A percentile compares a stretch with the other conserved stretches of the same genome.
Conservation (phyloP, 2,888 invertebrate genomes). For the Drosophila infuscata region DNA sequence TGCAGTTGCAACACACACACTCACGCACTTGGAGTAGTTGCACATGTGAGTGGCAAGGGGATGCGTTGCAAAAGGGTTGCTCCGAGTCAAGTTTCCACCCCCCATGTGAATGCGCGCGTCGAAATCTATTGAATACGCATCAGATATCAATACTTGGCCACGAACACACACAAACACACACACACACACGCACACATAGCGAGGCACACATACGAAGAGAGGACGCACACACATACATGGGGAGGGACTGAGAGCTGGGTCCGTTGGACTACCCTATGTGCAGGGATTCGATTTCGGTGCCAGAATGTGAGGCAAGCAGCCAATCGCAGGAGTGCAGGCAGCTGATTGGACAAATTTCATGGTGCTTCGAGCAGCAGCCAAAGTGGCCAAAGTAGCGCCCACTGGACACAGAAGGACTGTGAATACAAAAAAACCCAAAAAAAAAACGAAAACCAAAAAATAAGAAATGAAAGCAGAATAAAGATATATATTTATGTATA, state of each 20-base stretch:
- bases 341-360: slow-evolving; percentile 80
- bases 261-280: slow-evolving; percentile 47
- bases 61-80: slow-evolving; percentile 62
- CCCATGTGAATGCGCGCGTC: slow-evolving; percentile 71
- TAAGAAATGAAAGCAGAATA: slow-evolving; percentile 6
- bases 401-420: slow-evolving; percentile 9
- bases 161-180: slow-evolving; percentile 18
- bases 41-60: slow-evolving; percentile 14
- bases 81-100: slow-evolving; percentile 54
- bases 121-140: slow-evolving; percentile 81
- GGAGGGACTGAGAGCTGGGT: slow-evolving; percentile 27
- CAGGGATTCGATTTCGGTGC: slow-evolving; percentile 81
- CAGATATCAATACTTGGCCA: slow-evolving; percentile 80
- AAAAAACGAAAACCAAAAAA: background rate
- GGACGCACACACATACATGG: slow-evolving; percentile 9
- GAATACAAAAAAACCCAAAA: background rate
- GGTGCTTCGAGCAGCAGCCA: slow-evolving; percentile 44
- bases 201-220: slow-evolving; percentile 6
- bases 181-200: background rate
- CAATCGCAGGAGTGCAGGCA: slow-evolving; percentile 77
- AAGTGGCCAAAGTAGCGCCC: slow-evolving; percentile 30
- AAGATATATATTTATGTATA: slow-evolving; percentile 1
- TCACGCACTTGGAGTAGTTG: slow-evolving; percentile 5
- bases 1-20: background rate
- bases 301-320: slow-evolving; percentile 57